phyloP scores from a whole-genome alignment of 2,797 vertebrate species.

The Dicrostonyx torquatus region DNA sequence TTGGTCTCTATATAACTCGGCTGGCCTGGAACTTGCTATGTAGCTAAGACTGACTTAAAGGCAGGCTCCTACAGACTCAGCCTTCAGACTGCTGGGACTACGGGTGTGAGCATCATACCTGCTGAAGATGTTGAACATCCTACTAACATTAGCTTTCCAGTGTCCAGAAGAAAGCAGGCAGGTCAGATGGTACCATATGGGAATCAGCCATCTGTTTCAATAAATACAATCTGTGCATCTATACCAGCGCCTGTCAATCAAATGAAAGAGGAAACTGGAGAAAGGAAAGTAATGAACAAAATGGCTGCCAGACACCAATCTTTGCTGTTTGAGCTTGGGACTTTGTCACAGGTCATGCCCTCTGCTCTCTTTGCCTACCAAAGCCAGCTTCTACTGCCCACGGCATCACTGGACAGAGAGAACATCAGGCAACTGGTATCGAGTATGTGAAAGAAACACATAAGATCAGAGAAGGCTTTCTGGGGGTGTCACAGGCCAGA shows the following conservation, averaged over 20 bases:
- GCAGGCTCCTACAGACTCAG: not conserved
- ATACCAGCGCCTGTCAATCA: not conserved
- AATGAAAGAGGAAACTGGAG: not conserved
- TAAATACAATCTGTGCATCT: not conserved
- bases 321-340: not conserved
- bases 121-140: not conserved
- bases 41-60: not conserved
- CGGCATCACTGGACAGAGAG: not conserved
- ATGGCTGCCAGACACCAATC: rapidly evolving
- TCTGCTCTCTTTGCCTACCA: not conserved
- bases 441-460: not conserved
- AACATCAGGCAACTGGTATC: not conserved
- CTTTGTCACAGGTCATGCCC: not conserved
- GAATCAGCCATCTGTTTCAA: not conserved
- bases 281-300: not conserved
- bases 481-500: not conserved
- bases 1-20: not conserved
- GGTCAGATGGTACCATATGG: rapidly evolving
- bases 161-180: not conserved
- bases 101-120: not conserved
- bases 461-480: not conserved
- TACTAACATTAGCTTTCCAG: not conserved
- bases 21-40: not conserved
- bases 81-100: not conserved
- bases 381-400: not conserved